Percentiles rank a stretch among this genome's conserved stretches.
Conservation (phyloP, 2,888 invertebrate species). For the Imbricaverruca yamaguchii region DNA sequence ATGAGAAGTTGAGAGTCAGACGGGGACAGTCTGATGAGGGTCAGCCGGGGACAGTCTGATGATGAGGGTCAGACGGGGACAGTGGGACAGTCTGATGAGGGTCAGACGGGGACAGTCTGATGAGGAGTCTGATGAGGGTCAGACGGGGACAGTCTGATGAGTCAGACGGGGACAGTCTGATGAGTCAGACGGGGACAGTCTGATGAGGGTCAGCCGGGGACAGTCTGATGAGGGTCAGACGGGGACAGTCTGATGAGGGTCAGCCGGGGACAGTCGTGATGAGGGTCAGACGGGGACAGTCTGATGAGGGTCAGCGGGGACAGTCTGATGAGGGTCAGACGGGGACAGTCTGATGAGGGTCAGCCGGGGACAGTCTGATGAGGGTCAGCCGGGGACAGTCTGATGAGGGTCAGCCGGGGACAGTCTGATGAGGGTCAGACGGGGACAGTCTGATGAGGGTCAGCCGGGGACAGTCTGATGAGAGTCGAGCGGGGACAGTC, state of each 20-base stretch:
- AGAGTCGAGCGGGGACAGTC: slow-evolving; percentile 27
- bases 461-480: too few relatives aligned
- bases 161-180: slow-evolving; percentile 27
- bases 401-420: too few relatives aligned
- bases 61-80: slow-evolving; percentile 27
- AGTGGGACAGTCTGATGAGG: slow-evolving; percentile 28
- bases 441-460: slow-evolving; percentile 30
- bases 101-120: slow-evolving; percentile 27
- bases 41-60: too few relatives aligned
- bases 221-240: slow-evolving; percentile 29
- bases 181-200: slow-evolving; percentile 29
- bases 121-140: slow-evolving; percentile 32
- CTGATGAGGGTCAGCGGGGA: too few relatives aligned
- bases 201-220: too few relatives aligned
- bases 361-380: too few relatives aligned
- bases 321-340: slow-evolving; percentile 29
- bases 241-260: slow-evolving; percentile 30
- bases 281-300: slow-evolving; percentile 27
- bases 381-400: slow-evolving; percentile 27
- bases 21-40: slow-evolving; percentile 30
- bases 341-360: slow-evolving; percentile 30
- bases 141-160: slow-evolving; percentile 28
- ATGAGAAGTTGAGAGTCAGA: slow-evolving; percentile 27
- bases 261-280: too few relatives aligned
- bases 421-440: slow-evolving; percentile 29